Conservation (phyloP, 2,797 vertebrate species). For the Tinamus major region DNA sequence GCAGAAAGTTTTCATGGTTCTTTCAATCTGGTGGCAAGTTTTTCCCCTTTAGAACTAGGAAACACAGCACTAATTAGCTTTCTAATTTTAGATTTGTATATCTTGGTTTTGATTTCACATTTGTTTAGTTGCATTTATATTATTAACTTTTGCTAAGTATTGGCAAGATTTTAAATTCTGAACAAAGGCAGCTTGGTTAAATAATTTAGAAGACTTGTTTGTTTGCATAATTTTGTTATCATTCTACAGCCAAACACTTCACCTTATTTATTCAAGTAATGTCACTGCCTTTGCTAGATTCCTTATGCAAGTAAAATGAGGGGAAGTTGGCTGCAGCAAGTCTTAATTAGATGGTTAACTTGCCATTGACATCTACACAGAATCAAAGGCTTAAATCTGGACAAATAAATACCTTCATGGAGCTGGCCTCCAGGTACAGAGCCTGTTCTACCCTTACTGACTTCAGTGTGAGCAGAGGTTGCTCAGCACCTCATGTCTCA, state of each 20-base stretch:
- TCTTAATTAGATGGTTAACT: background rate
- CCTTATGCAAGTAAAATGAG: background rate
- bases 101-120: background rate
- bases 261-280: background rate
- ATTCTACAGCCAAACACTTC: background rate
- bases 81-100: slow-evolving; percentile 41
- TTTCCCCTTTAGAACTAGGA: background rate
- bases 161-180: background rate
- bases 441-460: background rate
- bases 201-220: background rate
- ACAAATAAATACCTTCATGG: background rate
- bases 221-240: background rate
- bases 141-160: background rate
- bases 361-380: background rate
- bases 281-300: background rate
- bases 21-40: slow-evolving; percentile 3
- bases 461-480: background rate
- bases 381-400: background rate
- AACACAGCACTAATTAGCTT: slow-evolving; percentile 25
- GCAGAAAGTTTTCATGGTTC: background rate
- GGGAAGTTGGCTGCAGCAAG: background rate
- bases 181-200: background rate
- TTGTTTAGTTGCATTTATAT: background rate
- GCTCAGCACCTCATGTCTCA: background rate
- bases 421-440: background rate